These are phyloP conservation scores for Acestrorhynchus altus DNA, from an alignment of 2,797 vertebrate species.

Conservation along the genomic window DNA sequence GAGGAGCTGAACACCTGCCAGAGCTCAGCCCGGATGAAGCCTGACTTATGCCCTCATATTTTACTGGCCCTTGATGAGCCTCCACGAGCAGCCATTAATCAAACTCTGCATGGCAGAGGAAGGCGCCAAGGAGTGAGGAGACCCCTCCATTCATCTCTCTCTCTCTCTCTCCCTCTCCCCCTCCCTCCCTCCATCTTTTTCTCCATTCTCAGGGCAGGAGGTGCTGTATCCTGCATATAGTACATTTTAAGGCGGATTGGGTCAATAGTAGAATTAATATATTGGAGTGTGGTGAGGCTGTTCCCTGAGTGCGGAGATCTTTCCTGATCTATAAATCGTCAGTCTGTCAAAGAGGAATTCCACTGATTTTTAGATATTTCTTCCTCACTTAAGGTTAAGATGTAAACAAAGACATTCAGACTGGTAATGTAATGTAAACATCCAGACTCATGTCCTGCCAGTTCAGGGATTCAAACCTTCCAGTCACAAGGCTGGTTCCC, in stretches of 20 bases:
- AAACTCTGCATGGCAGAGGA: constrained; percentile 66
- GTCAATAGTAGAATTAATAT: neutral
- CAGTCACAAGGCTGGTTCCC: too few relatives aligned
- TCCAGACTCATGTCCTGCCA: too few relatives aligned
- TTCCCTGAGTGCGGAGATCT: neutral
- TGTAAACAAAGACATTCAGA: too few relatives aligned
- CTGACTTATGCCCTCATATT: constrained; percentile 79
- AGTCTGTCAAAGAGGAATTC: too few relatives aligned
- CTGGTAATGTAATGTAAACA: too few relatives aligned
- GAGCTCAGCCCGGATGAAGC: constrained; percentile 64
- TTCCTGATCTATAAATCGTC: neutral
- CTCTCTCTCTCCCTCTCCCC: neutral
- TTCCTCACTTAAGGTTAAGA: too few relatives aligned
- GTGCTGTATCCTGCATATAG: neutral
- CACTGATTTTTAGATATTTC: too few relatives aligned
- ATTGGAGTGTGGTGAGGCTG: neutral
- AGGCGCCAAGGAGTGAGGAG: constrained; percentile 63
- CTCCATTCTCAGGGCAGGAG: neutral
- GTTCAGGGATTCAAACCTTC: too few relatives aligned
- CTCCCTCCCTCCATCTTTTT: neutral
- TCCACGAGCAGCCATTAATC: constrained; percentile 76
- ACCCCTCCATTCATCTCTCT: constrained; percentile 18
- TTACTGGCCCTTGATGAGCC: constrained; percentile 78
- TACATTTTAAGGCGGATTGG: neutral
- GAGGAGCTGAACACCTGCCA: constrained; percentile 71